Evolutionary conservation across 2,797 vertebrate species (phyloP).

Genomic region (Synaphobranchus kaupii): DNA sequence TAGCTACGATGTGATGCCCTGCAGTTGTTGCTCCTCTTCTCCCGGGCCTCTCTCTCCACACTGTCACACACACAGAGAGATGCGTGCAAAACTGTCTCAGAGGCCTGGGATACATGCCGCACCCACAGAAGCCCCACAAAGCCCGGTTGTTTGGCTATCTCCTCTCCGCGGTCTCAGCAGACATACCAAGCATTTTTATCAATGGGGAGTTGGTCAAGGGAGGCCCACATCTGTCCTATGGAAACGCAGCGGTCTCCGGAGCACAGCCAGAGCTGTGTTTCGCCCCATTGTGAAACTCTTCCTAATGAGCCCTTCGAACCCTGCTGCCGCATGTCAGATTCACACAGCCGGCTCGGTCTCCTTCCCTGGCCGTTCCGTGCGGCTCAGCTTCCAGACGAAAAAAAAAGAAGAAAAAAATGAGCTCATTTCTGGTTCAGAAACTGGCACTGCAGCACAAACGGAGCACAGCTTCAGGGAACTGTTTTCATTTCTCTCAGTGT

Average conservation of each 20-base stretch:
- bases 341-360: not conserved
- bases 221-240: constrained; percentile 27
- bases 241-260: constrained; percentile 10
- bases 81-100: not conserved
- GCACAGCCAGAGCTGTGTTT: not conserved
- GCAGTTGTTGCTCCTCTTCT: not conserved
- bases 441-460: not conserved
- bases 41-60: not conserved
- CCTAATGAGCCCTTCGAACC: not conserved
- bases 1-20: not conserved
- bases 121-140: constrained; percentile 19
- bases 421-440: not conserved
- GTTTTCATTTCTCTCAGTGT: not conserved
- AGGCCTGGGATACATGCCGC: not conserved
- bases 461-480: not conserved
- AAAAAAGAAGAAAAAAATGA: not conserved
- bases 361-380: too few species aligned
- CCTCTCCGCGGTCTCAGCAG: not conserved
- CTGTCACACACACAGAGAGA: not conserved
- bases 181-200: constrained; percentile 33
- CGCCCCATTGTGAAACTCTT: constrained; percentile 4
- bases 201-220: constrained; percentile 23
- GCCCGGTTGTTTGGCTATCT: constrained; percentile 21
- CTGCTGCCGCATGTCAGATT: not conserved
- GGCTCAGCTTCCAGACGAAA: not conserved